Percentiles rank a stretch among this genome's conserved stretches.
phyloP scores from a whole-genome alignment of 1,140 invertebrate species.

The Druon quercuslanigerum region DNA sequence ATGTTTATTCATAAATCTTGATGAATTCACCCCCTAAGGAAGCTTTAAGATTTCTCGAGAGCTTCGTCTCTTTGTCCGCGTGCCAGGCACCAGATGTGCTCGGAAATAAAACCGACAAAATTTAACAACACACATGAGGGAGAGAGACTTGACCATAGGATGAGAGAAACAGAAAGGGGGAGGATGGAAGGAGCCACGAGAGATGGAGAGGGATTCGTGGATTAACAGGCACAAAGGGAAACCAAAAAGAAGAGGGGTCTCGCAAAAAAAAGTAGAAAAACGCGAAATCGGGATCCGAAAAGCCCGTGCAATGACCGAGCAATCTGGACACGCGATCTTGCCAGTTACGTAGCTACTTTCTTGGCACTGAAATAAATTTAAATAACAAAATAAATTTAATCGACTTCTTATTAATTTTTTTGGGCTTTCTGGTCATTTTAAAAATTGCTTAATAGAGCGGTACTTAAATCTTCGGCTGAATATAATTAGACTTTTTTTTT shows the following conservation, averaged over 20 bases:
- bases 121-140: slow-evolving; percentile 36
- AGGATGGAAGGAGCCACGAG: slow-evolving; percentile 34
- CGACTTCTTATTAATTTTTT: no score
- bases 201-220: slow-evolving; percentile 45
- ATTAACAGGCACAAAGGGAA: slow-evolving; percentile 63
- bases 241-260: slow-evolving; percentile 41
- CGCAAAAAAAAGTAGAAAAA: slow-evolving; percentile 45
- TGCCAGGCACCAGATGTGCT: slow-evolving; percentile 68
- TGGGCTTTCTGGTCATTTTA: no score
- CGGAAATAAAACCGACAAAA: slow-evolving; percentile 65
- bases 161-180: slow-evolving; percentile 36
- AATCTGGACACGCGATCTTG: slow-evolving; percentile 52
- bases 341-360: slow-evolving; percentile 36
- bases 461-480: no score
- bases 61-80: slow-evolving; percentile 62
- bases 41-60: slow-evolving; percentile 51
- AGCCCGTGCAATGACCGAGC: slow-evolving; percentile 66
- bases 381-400: no score
- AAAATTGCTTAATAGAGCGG: no score
- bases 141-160: slow-evolving; percentile 36
- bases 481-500: no score
- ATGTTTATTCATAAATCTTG: not conserved
- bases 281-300: slow-evolving; percentile 61
- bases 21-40: slow-evolving; percentile 8
- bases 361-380: no score